A percentile compares a stretch with the other conserved stretches of the same genome.
These are phyloP conservation scores for Adela reaumurella DNA, from an alignment of 2,888 invertebrate genomes.

Conservation along the genomic window DNA sequence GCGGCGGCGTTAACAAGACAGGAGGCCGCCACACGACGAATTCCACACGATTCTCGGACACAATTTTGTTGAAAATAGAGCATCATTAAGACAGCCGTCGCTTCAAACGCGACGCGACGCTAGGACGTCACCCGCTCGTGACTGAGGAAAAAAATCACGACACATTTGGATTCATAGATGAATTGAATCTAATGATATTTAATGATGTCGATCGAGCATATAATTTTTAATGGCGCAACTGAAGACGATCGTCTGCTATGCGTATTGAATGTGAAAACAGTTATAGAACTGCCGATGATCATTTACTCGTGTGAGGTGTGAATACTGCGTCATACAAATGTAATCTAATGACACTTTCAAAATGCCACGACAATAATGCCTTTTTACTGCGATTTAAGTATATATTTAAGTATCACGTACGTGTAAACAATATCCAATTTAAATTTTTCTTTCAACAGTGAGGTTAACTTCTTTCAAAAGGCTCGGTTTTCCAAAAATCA, in stretches of 20 bases:
- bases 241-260: not conserved
- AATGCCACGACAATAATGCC: too few relatives aligned
- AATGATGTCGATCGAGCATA: slow-evolving; percentile 19
- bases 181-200: slow-evolving; percentile 25
- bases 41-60: slow-evolving; percentile 22
- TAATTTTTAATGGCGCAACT: not conserved
- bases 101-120: not conserved
- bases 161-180: slow-evolving; percentile 15
- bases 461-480: too few relatives aligned
- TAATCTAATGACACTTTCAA: too few relatives aligned
- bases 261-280: too few relatives aligned
- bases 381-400: too few relatives aligned
- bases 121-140: not conserved
- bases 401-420: too few relatives aligned
- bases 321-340: too few relatives aligned
- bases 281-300: too few relatives aligned
- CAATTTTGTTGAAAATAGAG: slow-evolving; percentile 32
- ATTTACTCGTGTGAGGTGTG: too few relatives aligned
- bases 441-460: too few relatives aligned
- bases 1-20: slow-evolving; percentile 15
- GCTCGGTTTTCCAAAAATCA: too few relatives aligned
- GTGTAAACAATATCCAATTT: too few relatives aligned
- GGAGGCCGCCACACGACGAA: slow-evolving; percentile 23
- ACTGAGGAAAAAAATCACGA: slow-evolving; percentile 13
- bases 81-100: slow-evolving; percentile 28